Percentiles rank a stretch among this genome's conserved stretches.
phyloP scores from a whole-genome alignment of 1,140 invertebrate species.

The Sitophilus oryzae region DNA sequence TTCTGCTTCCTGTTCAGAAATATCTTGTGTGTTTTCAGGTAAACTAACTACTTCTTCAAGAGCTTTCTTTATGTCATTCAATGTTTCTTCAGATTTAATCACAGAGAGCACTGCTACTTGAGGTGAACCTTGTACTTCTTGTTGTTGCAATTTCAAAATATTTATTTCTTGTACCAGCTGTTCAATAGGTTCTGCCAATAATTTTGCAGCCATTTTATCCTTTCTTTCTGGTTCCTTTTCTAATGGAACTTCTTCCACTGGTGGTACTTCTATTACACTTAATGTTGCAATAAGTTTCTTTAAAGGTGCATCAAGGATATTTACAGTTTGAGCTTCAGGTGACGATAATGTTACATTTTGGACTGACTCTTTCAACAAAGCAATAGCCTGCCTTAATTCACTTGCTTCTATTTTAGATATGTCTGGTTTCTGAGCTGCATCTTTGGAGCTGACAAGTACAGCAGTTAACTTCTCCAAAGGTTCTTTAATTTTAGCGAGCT shows the following conservation, averaged over 20 bases:
- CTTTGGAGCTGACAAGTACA: slow-evolving; percentile 6
- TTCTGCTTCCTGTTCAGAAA: neutral
- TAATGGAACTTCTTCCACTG: neutral
- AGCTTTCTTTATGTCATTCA: neutral
- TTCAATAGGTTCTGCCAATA: neutral
- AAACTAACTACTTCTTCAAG: neutral
- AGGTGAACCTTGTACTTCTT: slow-evolving; percentile 1
- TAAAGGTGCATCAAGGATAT: neutral
- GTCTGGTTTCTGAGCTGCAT: slow-evolving; percentile 6
- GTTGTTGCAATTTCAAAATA: neutral
- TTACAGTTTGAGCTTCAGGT: neutral
- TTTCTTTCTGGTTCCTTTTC: neutral
- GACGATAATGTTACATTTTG: neutral
- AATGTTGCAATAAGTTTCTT: neutral
- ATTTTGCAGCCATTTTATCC: neutral
- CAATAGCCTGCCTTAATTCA: neutral
- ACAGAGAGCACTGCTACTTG: slow-evolving; percentile 1
- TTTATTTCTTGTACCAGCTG: neutral
- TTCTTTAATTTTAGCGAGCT: neutral
- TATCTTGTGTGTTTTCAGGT: neutral
- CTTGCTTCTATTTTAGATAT: slow-evolving; percentile 13
- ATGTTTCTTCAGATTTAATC: neutral
- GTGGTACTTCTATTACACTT: neutral
- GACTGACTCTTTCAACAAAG: neutral
- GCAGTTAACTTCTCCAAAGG: slow-evolving; percentile 5